These are phyloP conservation scores for Scaptomyza cyrtandrae DNA, from an alignment of 2,888 invertebrate species.

Conservation along the genomic window DNA sequence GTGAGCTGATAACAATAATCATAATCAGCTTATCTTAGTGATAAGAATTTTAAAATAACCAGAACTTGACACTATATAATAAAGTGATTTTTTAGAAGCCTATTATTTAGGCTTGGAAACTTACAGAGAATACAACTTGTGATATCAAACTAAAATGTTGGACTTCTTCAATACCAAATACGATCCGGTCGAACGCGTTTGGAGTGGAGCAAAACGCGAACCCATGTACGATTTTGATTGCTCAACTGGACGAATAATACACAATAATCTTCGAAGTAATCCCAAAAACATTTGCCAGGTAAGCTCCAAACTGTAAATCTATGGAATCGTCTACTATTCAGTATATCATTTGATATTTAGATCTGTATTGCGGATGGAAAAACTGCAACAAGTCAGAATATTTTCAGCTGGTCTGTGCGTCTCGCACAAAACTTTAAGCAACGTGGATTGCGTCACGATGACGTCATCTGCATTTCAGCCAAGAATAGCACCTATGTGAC, in stretches of 20 bases:
- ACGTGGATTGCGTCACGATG: constrained; percentile 54
- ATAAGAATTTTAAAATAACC: constrained; percentile 4
- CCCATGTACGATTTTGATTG: constrained; percentile 34
- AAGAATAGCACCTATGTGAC: constrained; percentile 65
- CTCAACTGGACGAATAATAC: constrained; percentile 45
- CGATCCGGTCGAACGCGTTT: constrained; percentile 22
- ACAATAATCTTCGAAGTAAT: constrained; percentile 28
- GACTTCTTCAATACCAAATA: constrained; percentile 17
- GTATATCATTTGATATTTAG: not conserved
- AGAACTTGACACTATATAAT: constrained; percentile 11
- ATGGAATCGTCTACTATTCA: not conserved
- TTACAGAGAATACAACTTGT: not conserved
- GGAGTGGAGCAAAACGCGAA: constrained; percentile 32
- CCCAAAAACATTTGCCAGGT: constrained; percentile 48
- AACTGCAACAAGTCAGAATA: constrained; percentile 24
- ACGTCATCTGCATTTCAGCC: constrained; percentile 68
- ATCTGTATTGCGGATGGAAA: constrained; percentile 28
- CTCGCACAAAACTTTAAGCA: constrained; percentile 56
- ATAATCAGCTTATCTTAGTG: not conserved
- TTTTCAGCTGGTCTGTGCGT: constrained; percentile 50
- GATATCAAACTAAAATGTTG: constrained; percentile 5
- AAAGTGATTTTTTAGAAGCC: not conserved
- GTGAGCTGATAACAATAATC: constrained; percentile 8
- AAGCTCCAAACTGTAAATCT: not conserved
- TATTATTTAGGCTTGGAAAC: not conserved